phyloP scores from a whole-genome alignment of 1,140 invertebrate species.

The Listronotus bonariensis region DNA sequence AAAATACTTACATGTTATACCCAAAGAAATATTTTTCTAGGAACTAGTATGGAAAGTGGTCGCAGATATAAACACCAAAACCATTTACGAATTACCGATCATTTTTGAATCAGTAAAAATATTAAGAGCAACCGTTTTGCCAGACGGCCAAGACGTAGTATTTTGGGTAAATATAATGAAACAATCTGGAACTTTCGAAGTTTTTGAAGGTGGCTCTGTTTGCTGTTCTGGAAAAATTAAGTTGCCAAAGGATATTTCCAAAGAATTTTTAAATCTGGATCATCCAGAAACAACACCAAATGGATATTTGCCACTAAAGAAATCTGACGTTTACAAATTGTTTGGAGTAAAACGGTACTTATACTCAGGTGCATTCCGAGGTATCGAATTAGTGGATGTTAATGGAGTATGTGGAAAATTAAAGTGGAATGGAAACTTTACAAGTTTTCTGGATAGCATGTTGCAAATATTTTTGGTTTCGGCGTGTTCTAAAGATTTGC shows the following conservation, averaged over 20 bases:
- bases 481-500: slow-evolving; percentile 73
- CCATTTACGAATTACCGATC: slow-evolving; percentile 79
- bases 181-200: slow-evolving; percentile 87
- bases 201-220: slow-evolving; percentile 84
- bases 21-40: slow-evolving; percentile 51
- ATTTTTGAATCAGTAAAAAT: slow-evolving; percentile 87
- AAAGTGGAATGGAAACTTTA: slow-evolving; percentile 86
- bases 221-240: slow-evolving; percentile 78
- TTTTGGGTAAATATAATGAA: slow-evolving; percentile 88
- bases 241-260: slow-evolving; percentile 65
- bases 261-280: slow-evolving; percentile 60
- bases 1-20: no score
- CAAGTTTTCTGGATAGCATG: slow-evolving; percentile 92
- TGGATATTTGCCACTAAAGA: slow-evolving; percentile 64
- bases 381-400: slow-evolving; percentile 70
- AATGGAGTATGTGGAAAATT: slow-evolving; percentile 68
- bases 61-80: slow-evolving; percentile 76
- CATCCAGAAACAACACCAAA: slow-evolving; percentile 54
- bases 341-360: slow-evolving; percentile 90
- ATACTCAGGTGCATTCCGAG: slow-evolving; percentile 85
- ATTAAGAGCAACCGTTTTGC: slow-evolving; percentile 87
- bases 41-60: slow-evolving; percentile 90
- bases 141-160: slow-evolving; percentile 76
- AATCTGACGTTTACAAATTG: slow-evolving; percentile 90
- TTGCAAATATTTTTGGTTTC: slow-evolving; percentile 86